phyloP scores from a whole-genome alignment of 2,888 invertebrate species.

The Spodoptera littoralis region DNA sequence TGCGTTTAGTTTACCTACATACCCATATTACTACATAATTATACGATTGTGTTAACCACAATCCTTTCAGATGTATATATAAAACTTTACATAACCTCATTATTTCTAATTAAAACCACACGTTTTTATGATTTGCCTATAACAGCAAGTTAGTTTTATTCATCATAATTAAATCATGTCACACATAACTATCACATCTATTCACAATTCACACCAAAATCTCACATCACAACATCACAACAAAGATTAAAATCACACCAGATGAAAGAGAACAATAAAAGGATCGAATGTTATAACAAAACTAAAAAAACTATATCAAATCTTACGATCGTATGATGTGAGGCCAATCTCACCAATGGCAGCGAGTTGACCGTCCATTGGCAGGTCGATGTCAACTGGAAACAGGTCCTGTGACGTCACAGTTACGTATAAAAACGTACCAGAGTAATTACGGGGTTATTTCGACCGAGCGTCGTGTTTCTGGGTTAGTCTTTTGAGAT shows the following conservation, averaged over 20 bases:
- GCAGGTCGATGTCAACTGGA: slow-evolving; percentile 63
- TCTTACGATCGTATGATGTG: slow-evolving; percentile 48
- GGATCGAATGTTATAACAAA: slow-evolving; percentile 8
- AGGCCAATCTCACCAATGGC: slow-evolving; percentile 69
- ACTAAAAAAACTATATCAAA: slow-evolving; percentile 56
- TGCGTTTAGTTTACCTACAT: too few species aligned
- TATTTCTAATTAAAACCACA: too few species aligned
- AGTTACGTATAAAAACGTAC: slow-evolving; percentile 40
- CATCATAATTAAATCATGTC: too few species aligned
- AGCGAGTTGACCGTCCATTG: slow-evolving; percentile 61
- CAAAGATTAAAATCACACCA: slow-evolving; percentile 10
- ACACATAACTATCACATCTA: too few species aligned
- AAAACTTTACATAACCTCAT: too few species aligned
- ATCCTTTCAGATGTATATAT: too few species aligned
- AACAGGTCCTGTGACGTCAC: slow-evolving; percentile 62
- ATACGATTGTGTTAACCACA: too few species aligned
- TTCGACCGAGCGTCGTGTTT: slow-evolving; percentile 18
- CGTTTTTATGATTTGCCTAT: too few species aligned
- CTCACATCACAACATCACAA: background rate
- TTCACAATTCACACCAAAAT: too few species aligned
- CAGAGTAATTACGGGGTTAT: slow-evolving; percentile 41
- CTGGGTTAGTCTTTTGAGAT: slow-evolving; percentile 8
- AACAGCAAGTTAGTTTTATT: too few species aligned
- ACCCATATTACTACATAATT: too few species aligned
- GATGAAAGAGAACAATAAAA: slow-evolving; percentile 29